phyloP scores from a whole-genome alignment of 2,888 invertebrate species.

The Merodon equestris region DNA sequence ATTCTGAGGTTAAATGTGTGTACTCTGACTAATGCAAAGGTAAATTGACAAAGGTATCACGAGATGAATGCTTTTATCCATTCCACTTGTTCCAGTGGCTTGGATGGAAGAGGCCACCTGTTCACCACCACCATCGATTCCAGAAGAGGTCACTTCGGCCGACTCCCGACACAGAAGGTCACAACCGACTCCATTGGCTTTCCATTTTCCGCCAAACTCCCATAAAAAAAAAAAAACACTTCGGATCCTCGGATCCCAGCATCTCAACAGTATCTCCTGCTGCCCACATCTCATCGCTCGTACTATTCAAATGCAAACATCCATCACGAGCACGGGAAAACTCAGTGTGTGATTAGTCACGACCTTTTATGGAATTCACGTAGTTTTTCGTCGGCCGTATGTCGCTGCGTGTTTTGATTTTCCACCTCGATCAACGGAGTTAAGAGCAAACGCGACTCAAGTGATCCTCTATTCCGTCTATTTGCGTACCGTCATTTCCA shows the following conservation, averaged over 20 bases:
- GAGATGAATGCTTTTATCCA: too few species aligned
- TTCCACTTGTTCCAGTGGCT: too few species aligned
- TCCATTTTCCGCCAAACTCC: constrained; percentile 40
- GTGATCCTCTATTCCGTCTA: constrained; percentile 59
- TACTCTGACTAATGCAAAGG: too few species aligned
- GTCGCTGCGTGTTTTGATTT: constrained; percentile 60
- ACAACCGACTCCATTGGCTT: constrained; percentile 13
- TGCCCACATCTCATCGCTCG: constrained; percentile 47
- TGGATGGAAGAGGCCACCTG: too few species aligned
- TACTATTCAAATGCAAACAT: constrained; percentile 48
- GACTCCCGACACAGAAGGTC: constrained; percentile 40
- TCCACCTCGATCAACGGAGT: constrained; percentile 39
- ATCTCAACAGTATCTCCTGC: constrained; percentile 44
- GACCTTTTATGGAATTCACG: constrained; percentile 71
- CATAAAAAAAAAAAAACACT: constrained; percentile 19
- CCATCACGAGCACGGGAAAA: constrained; percentile 68
- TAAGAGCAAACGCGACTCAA: too few species aligned
- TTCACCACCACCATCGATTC: too few species aligned
- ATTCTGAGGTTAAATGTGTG: too few species aligned
- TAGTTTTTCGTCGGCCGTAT: constrained; percentile 68
- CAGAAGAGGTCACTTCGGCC: constrained; percentile 22
- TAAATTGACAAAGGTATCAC: too few species aligned
- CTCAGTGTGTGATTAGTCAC: constrained; percentile 70
- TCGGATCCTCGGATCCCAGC: not conserved
- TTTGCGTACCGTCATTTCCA: constrained; percentile 68